phyloP scores from a whole-genome alignment of 2,888 invertebrate genomes.

The Carcina quercana region DNA sequence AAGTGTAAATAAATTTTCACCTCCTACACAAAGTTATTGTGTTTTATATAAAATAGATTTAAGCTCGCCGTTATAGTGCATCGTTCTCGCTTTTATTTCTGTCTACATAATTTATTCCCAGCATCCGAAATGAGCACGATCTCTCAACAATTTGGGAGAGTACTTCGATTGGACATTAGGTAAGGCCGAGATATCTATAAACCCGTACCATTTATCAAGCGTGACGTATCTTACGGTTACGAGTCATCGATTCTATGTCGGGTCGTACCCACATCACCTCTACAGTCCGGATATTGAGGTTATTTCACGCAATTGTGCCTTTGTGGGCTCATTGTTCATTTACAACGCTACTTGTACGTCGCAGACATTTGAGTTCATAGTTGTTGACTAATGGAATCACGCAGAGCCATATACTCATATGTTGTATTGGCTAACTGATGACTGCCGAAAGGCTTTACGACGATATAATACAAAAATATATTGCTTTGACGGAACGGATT shows the following conservation, averaged over 20 bases:
- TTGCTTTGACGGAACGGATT: too few species aligned
- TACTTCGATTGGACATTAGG: constrained; percentile 1
- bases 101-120: constrained; percentile 21
- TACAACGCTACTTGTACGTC: neutral
- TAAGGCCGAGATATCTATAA: constrained; percentile 3
- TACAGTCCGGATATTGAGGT: constrained; percentile 8
- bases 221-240: constrained; percentile 1
- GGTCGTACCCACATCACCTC: constrained; percentile 5
- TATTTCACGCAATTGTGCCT: constrained; percentile 15
- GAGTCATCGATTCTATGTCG: constrained; percentile 7
- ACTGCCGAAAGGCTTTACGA: too few species aligned
- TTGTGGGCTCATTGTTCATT: constrained; percentile 59
- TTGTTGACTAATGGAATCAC: too few species aligned
- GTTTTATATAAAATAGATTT: constrained; percentile 24
- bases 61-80: constrained; percentile 34
- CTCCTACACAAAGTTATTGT: constrained; percentile 23
- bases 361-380: too few species aligned
- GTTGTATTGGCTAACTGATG: too few species aligned
- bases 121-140: constrained; percentile 11
- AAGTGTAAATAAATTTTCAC: constrained; percentile 27
- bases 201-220: neutral
- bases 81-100: constrained; percentile 39
- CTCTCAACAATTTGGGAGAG: constrained; percentile 4
- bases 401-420: too few species aligned
- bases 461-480: too few species aligned